These are phyloP conservation scores for Zosterops hypoxanthus DNA, from an alignment of 2,113 vertebrate species.

Conservation along the genomic window DNA sequence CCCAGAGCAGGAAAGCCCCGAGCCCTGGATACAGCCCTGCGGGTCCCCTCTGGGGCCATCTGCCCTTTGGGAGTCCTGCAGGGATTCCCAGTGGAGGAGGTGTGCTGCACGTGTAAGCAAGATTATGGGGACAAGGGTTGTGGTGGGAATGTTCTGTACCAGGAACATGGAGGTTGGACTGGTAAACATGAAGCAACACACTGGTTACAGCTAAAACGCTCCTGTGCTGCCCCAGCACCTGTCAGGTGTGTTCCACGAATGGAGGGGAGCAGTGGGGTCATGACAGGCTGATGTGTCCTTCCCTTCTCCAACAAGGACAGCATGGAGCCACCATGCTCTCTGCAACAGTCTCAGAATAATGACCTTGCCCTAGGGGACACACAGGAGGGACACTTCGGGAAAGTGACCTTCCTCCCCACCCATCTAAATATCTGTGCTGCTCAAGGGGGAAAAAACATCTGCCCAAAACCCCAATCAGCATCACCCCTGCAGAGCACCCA, in stretches of 20 bases:
- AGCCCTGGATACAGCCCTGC: background rate
- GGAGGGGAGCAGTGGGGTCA: background rate
- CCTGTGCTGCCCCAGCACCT: background rate
- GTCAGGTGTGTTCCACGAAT: background rate
- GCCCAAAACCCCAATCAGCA: rapidly evolving
- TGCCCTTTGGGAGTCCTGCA: background rate
- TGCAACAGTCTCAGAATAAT: too few relatives aligned
- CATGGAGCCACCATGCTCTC: rapidly evolving
- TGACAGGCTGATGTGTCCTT: background rate
- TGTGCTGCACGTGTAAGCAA: background rate
- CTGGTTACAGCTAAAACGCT: background rate
- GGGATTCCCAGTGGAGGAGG: background rate
- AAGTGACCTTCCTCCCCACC: background rate
- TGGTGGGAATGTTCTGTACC: background rate
- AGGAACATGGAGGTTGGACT: background rate
- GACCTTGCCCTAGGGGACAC: background rate
- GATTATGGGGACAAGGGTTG: background rate
- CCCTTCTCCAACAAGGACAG: background rate
- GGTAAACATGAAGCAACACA: background rate
- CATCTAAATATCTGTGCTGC: too few relatives aligned
- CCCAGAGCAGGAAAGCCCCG: background rate
- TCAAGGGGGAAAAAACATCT: background rate
- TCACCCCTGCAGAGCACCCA: background rate
- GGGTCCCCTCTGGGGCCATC: rapidly evolving
- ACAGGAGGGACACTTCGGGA: rapidly evolving